These are phyloP conservation scores for Conus canariensis DNA, from an alignment of 2,888 invertebrate genomes.

Conservation along the genomic window DNA sequence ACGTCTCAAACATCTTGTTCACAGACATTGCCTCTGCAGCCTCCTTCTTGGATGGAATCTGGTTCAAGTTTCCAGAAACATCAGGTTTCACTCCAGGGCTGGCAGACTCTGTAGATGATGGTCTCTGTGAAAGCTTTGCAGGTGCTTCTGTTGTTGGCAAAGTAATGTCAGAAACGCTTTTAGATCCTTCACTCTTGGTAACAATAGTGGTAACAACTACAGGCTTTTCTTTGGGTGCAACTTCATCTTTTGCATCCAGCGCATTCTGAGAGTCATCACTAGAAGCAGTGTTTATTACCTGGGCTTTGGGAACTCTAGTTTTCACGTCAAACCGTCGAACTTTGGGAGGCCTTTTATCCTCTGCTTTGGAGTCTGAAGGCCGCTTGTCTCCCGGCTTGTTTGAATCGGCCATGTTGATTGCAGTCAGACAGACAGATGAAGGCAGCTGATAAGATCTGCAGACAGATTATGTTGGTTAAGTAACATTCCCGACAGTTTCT, in stretches of 20 bases:
- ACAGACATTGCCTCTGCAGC: slow-evolving; percentile 8
- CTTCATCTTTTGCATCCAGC: not conserved
- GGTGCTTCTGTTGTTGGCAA: not conserved
- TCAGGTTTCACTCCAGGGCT: not conserved
- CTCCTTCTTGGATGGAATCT: not conserved
- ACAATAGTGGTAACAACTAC: not conserved
- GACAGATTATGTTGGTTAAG: too few species aligned
- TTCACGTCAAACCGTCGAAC: slow-evolving; percentile 32
- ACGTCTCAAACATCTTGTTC: slow-evolving; percentile 18
- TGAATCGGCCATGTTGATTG: not conserved
- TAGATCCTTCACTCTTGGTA: not conserved
- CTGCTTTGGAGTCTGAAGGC: not conserved
- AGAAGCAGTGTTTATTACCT: not conserved
- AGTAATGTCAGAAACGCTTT: not conserved
- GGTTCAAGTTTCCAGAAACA: not conserved
- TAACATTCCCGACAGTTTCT: too few species aligned
- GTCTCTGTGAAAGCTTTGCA: not conserved
- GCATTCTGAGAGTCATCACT: not conserved
- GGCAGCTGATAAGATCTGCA: not conserved
- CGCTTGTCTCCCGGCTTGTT: slow-evolving; percentile 17
- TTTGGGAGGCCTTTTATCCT: not conserved
- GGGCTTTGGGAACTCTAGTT: not conserved
- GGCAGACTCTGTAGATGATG: not conserved
- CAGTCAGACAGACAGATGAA: not conserved
- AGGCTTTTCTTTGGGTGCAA: not conserved